These are phyloP conservation scores for Brienomyrus brachyistius DNA, from an alignment of 2,113 vertebrate species.

Conservation along the genomic window DNA sequence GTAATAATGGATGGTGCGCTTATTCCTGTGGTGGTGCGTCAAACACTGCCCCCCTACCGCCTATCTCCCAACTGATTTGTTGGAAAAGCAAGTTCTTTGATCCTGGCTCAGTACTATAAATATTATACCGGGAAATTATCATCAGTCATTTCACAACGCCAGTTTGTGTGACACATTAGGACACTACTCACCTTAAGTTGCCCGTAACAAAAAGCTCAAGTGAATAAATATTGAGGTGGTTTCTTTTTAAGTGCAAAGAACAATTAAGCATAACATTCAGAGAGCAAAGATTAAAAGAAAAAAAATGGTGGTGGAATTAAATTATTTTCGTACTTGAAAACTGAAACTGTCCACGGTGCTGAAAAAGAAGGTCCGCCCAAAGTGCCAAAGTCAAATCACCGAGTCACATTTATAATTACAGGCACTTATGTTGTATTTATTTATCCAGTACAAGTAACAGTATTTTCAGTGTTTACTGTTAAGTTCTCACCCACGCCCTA, in stretches of 20 bases:
- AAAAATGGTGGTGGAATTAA: neutral
- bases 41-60: neutral
- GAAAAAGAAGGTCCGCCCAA: neutral
- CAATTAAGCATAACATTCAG: neutral
- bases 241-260: neutral
- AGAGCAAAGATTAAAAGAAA: neutral
- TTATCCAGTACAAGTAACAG: neutral
- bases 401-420: neutral
- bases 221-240: neutral
- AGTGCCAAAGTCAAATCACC: neutral
- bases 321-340: neutral
- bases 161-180: neutral
- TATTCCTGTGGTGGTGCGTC: neutral
- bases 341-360: conserved; percentile 27
- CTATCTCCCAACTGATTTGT: neutral
- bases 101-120: neutral
- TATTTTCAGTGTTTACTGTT: neutral
- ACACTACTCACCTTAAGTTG: neutral
- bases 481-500: conserved; percentile 1
- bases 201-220: neutral
- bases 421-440: neutral
- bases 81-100: neutral
- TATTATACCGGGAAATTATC: neutral
- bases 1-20: neutral
- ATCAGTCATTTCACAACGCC: neutral